These are phyloP conservation scores for Baccha elongata DNA, from an alignment of 2,888 invertebrate species.

Conservation along the genomic window DNA sequence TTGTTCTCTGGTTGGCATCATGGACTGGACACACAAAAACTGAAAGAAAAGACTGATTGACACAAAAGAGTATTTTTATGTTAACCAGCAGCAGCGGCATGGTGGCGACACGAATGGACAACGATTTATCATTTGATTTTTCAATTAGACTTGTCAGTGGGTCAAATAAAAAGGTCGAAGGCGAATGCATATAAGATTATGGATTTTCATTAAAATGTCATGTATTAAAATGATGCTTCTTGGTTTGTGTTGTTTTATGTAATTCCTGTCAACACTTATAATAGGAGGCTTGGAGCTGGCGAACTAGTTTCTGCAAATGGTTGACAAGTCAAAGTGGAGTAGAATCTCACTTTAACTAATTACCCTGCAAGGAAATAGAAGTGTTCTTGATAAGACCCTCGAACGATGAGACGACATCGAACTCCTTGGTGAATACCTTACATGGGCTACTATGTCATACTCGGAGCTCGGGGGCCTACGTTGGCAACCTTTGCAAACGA, in stretches of 20 bases:
- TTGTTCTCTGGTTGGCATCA: constrained; percentile 15
- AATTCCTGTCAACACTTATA: constrained; percentile 55
- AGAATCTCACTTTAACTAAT: too few species aligned
- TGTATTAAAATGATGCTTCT: constrained; percentile 26
- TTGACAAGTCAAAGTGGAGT: too few species aligned
- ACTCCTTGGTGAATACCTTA: too few species aligned
- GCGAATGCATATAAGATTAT: constrained; percentile 15
- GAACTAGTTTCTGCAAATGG: too few species aligned
- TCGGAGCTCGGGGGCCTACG: too few species aligned
- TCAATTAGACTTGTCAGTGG: constrained; percentile 55
- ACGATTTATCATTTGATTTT: constrained; percentile 68
- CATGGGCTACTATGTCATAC: too few species aligned
- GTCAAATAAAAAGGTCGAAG: constrained; percentile 33
- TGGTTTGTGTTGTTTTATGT: constrained; percentile 50
- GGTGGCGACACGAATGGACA: constrained; percentile 38
- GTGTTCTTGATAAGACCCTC: too few species aligned
- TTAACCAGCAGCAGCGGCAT: constrained; percentile 21
- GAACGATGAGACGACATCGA: too few species aligned
- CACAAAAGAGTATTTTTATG: constrained; percentile 58
- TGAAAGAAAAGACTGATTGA: constrained; percentile 60
- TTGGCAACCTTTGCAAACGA: too few species aligned
- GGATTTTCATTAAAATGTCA: constrained; percentile 33
- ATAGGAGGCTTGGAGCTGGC: too few species aligned
- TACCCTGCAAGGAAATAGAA: too few species aligned
- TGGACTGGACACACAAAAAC: background rate